These are phyloP conservation scores for Eupithecia subfuscata DNA, from an alignment of 2,888 invertebrate genomes.

Conservation along the genomic window DNA sequence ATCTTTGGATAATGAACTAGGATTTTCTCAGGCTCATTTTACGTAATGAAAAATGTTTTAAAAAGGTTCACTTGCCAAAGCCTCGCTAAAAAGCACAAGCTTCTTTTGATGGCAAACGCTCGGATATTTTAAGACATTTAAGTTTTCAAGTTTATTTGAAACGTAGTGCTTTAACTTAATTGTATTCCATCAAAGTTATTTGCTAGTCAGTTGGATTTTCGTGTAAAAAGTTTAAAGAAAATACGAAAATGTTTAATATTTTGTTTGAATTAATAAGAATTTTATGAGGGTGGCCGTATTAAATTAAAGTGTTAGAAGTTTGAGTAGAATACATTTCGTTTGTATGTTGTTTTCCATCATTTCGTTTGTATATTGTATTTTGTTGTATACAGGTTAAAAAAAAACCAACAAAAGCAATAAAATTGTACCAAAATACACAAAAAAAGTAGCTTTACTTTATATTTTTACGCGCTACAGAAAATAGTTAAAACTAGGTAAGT, in stretches of 20 bases:
- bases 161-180: slow-evolving; percentile 11
- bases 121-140: slow-evolving; percentile 4
- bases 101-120: slow-evolving; percentile 1
- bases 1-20: slow-evolving; percentile 39
- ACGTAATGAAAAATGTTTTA: slow-evolving; percentile 13
- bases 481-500: background rate
- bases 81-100: background rate
- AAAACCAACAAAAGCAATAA: background rate
- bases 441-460: background rate
- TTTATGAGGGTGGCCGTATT: background rate
- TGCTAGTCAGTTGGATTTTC: slow-evolving; percentile 3
- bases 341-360: background rate
- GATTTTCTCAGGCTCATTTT: slow-evolving; percentile 29
- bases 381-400: background rate
- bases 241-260: background rate
- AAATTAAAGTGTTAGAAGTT: background rate
- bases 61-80: background rate
- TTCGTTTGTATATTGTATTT: background rate
- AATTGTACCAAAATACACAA: background rate
- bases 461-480: background rate
- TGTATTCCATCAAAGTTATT: background rate
- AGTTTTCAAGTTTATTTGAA: slow-evolving; percentile 10
- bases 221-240: background rate
- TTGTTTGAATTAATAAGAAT: background rate
- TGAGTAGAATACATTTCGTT: background rate